Conservation (phyloP, 30 jellyfish, hydroid and myxozoan species). For the Cassiopea andromeda region DNA sequence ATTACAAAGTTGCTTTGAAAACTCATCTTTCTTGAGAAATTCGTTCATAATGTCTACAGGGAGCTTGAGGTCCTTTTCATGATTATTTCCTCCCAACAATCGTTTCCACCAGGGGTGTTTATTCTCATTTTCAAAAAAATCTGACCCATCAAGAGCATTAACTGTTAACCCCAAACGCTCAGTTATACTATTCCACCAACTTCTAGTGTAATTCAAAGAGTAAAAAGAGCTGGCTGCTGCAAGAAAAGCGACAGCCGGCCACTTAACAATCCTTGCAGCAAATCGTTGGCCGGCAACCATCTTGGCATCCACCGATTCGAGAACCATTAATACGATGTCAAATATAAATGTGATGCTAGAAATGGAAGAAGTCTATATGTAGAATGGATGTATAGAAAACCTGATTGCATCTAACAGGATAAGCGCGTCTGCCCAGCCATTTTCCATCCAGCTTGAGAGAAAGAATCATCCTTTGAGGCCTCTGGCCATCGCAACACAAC, state of each 20-base stretch:
- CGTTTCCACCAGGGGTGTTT: slow-evolving; percentile 70
- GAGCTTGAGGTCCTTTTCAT: slow-evolving; percentile 34
- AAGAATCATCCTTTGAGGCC: too few relatives aligned
- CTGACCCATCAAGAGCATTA: slow-evolving; percentile 51
- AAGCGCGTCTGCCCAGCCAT: too few relatives aligned
- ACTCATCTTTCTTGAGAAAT: slow-evolving; percentile 32
- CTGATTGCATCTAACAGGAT: too few relatives aligned
- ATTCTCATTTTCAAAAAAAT: neutral
- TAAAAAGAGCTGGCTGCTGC: slow-evolving; percentile 75
- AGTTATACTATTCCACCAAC: slow-evolving; percentile 62
- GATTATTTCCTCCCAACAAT: slow-evolving; percentile 3
- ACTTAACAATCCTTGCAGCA: slow-evolving; percentile 35
- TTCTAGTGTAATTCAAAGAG: slow-evolving; percentile 47
- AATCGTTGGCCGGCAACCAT: slow-evolving; percentile 60
- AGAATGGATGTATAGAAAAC: too few relatives aligned
- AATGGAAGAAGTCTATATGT: neutral
- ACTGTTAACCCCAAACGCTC: slow-evolving; percentile 68
- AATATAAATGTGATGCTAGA: neutral
- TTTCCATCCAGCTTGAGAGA: too few relatives aligned
- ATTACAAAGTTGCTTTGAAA: slow-evolving; percentile 19
- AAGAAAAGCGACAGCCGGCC: slow-evolving; percentile 76
- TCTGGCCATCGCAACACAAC: too few relatives aligned
- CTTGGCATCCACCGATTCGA: slow-evolving; percentile 24
- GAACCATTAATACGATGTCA: neutral
- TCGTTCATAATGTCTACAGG: slow-evolving; percentile 50